These are phyloP conservation scores for Physeter macrocephalus DNA, from an alignment of 2,113 vertebrate genomes.

Conservation along the genomic window DNA sequence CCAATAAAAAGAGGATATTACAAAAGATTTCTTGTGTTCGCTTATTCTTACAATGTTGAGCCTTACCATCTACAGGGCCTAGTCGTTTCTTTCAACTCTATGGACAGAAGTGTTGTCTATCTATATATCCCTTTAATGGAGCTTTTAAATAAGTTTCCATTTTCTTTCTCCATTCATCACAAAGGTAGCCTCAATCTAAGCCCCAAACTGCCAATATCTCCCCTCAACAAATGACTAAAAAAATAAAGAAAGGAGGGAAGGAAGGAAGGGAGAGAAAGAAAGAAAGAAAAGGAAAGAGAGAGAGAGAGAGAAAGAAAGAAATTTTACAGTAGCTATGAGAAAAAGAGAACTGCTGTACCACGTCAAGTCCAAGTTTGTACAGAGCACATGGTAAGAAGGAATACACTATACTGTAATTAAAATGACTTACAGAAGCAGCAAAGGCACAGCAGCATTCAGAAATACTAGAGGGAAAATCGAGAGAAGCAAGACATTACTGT, in stretches of 20 bases:
- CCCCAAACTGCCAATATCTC: not conserved
- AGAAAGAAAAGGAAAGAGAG: not conserved
- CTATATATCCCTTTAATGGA: not conserved
- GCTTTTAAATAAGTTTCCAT: not conserved
- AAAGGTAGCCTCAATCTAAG: not conserved
- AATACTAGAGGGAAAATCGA: not conserved
- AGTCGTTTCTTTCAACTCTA: not conserved
- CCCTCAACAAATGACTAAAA: not conserved
- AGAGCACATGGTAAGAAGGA: not conserved
- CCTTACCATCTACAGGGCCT: not conserved
- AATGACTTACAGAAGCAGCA: not conserved
- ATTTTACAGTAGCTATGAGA: not conserved
- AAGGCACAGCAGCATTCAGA: not conserved
- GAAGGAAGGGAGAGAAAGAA: not conserved
- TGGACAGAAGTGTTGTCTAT: not conserved
- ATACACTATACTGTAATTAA: not conserved
- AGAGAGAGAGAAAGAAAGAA: conserved; percentile 34
- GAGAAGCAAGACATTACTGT: not conserved
- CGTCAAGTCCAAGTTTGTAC: not conserved
- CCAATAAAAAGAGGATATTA: not conserved
- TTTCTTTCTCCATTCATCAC: not conserved
- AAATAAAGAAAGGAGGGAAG: not conserved
- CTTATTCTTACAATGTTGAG: not conserved
- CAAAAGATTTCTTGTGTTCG: not conserved
- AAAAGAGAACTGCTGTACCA: not conserved